Base-by-base conservation (phyloP, 92 coral and sea anemone genomes). In the Chrysogorgia sp. region DNA sequence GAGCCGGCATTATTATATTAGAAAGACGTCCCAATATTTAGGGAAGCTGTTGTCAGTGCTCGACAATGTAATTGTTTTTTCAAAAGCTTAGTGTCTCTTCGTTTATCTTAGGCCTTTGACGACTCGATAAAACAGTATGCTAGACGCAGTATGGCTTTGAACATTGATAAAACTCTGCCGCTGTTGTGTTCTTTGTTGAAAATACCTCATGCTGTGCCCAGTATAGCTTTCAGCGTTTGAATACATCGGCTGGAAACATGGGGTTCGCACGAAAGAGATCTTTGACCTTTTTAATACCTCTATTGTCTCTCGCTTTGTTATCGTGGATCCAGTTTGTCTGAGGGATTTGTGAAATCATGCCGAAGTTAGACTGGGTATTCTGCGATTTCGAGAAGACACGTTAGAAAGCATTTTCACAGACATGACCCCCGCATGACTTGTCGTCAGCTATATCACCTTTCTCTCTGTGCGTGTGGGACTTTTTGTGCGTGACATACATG, bases 231-330 rank as follows among this genome's bases (percentile, higher is more conserved):
- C 30, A 22, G 58, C 23, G 20, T 20, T 22, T 48, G 40, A 72
- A 56, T 48, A 72, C 34, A 49, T 26, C 61, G 21, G 43, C 31
- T 23, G 28, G 66, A 2, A 72, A 23, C 2, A 31, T 28, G 25
- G 26, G 33, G 31, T 26, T 15, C n/a, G 37, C 24, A 34, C 63
- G 66, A 56, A 56, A 30, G 45, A 41, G 50, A 35, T 55, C 37
- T 72, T 53, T 72, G 79, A 72, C 79, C 79, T 72, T 72, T 72
- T 20, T 53, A 29, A 72, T 52, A 29, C 79, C n/a, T 8, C 58
- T 55, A 72, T 72, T 72, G 79, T 72, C 79, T 72, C 24, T 5
- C 23, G 25, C 76, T 69, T 69, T 69, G 76, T 69, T 69, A 20
- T 33, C 3, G 0, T 32, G 20, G 55, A 72, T 49, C 66, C 50